phyloP scores from a whole-genome alignment of 2,113 vertebrate species.

The Tricholaema leucomelas region DNA sequence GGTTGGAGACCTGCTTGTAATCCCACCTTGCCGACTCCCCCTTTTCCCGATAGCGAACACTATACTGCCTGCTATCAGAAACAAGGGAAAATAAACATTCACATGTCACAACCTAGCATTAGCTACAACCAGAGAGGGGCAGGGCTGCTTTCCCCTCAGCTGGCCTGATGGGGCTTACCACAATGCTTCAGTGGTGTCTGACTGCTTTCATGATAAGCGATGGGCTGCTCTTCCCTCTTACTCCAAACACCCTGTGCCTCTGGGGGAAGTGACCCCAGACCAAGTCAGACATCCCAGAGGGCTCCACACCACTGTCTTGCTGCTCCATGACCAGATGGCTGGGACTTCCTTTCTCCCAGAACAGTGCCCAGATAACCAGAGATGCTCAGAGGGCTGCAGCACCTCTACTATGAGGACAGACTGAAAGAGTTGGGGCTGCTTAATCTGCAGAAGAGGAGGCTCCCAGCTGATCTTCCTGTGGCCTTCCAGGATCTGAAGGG shows the following conservation, averaged over 20 bases:
- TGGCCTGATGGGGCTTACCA: background rate
- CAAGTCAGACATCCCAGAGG: accelerated
- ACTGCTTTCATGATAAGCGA: background rate
- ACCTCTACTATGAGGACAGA: no score
- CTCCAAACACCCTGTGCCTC: background rate
- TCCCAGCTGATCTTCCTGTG: no score
- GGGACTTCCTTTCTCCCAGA: background rate
- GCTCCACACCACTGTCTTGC: background rate
- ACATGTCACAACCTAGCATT: accelerated
- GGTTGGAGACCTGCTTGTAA: conserved; percentile 84
- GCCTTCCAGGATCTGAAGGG: no score
- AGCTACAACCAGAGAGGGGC: background rate
- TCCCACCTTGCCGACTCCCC: conserved; percentile 96
- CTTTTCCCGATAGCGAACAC: conserved; percentile 91
- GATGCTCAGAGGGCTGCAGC: no score
- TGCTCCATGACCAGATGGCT: accelerated
- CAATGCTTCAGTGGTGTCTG: background rate
- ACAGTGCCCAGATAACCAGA: background rate
- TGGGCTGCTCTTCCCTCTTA: background rate
- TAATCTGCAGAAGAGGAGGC: no score
- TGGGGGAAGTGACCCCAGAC: accelerated
- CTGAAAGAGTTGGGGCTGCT: no score
- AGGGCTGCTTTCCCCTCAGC: background rate
- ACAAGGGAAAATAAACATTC: background rate
- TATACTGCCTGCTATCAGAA: conserved; percentile 82